phyloP scores from a whole-genome alignment of 2,113 vertebrate species.

The Ibidorhyncha struthersii region DNA sequence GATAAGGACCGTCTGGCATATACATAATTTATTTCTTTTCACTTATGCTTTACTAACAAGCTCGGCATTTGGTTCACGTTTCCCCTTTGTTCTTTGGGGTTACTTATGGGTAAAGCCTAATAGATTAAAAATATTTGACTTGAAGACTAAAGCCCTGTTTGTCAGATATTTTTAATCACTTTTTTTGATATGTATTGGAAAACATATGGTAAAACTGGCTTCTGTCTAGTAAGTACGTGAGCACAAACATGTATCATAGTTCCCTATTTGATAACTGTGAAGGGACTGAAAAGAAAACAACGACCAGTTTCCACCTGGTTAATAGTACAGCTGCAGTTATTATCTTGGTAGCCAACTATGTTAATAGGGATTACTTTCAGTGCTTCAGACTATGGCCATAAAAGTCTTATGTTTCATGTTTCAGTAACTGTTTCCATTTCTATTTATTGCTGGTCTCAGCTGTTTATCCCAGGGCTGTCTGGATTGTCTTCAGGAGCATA shows the following conservation, averaged over 20 bases:
- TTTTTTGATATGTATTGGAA: background rate
- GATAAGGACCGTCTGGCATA: background rate
- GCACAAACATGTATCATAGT: background rate
- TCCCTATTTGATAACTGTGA: background rate
- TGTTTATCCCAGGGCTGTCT: background rate
- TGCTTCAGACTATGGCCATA: background rate
- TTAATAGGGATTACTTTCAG: background rate
- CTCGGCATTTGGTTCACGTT: slow-evolving; percentile 31
- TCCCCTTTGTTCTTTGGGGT: background rate
- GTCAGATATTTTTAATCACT: background rate
- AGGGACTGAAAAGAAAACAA: background rate
- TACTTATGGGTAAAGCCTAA: background rate
- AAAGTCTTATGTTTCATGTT: background rate
- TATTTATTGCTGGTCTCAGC: background rate
- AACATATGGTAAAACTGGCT: background rate
- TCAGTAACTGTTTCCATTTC: background rate
- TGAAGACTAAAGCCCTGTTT: background rate
- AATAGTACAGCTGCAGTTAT: background rate
- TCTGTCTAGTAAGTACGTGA: background rate
- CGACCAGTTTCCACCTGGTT: background rate
- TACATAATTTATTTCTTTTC: background rate
- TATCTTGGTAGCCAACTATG: background rate
- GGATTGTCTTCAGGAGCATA: background rate
- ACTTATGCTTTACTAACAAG: background rate
- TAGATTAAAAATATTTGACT: background rate